These are phyloP conservation scores for Pristionchus entomophagus DNA, from an alignment of 2,888 invertebrate species.

Conservation along the genomic window DNA sequence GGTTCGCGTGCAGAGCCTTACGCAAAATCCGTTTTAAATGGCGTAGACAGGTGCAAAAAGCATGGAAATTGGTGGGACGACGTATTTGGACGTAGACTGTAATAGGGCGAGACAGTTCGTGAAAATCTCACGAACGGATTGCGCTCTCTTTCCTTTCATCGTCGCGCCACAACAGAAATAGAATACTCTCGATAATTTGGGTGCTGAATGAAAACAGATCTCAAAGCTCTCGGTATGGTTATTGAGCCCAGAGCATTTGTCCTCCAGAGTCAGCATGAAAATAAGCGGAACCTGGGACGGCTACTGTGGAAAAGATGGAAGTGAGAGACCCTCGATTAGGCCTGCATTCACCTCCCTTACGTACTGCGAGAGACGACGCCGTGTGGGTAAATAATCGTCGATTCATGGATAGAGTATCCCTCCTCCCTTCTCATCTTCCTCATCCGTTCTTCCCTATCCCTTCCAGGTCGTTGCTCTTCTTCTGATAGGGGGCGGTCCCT, in stretches of 20 bases:
- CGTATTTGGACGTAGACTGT: too few relatives aligned
- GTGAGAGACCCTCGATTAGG: background rate
- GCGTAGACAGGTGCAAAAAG: too few relatives aligned
- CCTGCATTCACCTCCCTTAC: background rate
- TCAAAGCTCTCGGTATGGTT: background rate
- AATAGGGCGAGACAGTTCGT: too few relatives aligned
- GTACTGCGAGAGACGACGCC: background rate
- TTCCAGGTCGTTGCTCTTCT: background rate
- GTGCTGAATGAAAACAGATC: background rate
- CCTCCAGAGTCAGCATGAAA: too few relatives aligned
- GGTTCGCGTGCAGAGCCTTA: too few relatives aligned
- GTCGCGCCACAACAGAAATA: background rate
- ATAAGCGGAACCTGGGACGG: background rate
- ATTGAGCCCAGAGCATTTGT: too few relatives aligned
- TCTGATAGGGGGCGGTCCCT: conserved; percentile 27
- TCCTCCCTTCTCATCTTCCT: background rate
- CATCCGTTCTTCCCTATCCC: background rate
- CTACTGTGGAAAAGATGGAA: too few relatives aligned
- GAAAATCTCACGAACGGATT: too few relatives aligned
- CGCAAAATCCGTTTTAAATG: too few relatives aligned
- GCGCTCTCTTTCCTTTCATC: too few relatives aligned
- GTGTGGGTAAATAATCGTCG: background rate
- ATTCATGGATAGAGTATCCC: background rate
- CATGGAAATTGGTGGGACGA: too few relatives aligned
- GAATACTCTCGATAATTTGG: background rate